Percentiles rank a stretch among this genome's conserved stretches.
These are phyloP conservation scores for Phyllostomus discolor DNA, from an alignment of 2,113 vertebrate species.

Conservation along the genomic window DNA sequence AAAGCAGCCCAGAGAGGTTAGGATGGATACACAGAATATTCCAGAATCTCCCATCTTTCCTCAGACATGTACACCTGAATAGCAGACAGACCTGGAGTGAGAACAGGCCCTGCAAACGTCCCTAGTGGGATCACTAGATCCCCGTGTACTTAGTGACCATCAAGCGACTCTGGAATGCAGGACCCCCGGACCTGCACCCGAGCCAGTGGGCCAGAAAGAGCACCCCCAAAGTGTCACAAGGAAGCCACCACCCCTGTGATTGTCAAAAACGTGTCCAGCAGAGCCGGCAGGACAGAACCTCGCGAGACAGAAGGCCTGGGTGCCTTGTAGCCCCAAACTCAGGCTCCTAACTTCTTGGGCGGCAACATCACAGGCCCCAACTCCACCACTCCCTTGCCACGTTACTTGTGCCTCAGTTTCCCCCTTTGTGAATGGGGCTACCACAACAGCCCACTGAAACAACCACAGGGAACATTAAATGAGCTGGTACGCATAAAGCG, in stretches of 20 bases:
- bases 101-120: not conserved
- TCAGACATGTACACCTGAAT: not conserved
- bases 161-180: not conserved
- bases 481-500: rapidly evolving
- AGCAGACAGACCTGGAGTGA: not conserved
- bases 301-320: not conserved
- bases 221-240: not conserved
- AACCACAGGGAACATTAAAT: not conserved
- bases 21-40: not conserved
- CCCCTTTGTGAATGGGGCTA: not conserved
- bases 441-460: not conserved
- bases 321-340: not conserved
- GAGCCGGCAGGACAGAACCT: not conserved
- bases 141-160: not conserved
- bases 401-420: not conserved
- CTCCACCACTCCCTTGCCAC: not conserved
- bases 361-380: no score
- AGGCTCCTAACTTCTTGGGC: not conserved
- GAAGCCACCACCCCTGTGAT: not conserved
- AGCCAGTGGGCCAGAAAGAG: not conserved
- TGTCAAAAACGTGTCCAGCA: not conserved
- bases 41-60: not conserved
- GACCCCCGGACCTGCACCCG: not conserved
- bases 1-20: not conserved
- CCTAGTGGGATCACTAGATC: not conserved